These are phyloP conservation scores for Anhinga anhinga DNA, from an alignment of 2,113 vertebrate species.

Conservation along the genomic window DNA sequence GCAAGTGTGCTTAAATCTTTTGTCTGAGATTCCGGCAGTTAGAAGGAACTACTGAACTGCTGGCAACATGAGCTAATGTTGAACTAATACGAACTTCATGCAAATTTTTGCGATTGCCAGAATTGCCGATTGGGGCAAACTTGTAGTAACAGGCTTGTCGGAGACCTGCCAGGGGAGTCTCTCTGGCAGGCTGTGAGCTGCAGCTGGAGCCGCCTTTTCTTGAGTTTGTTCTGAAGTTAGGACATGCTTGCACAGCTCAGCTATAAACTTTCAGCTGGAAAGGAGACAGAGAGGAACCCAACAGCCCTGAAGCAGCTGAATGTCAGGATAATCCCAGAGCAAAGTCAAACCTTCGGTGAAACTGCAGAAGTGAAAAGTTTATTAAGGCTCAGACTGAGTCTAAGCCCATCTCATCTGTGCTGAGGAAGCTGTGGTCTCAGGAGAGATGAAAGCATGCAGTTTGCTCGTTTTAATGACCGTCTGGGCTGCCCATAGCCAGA, in stretches of 20 bases:
- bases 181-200: neutral
- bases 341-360: neutral
- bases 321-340: neutral
- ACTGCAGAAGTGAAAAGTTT: neutral
- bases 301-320: neutral
- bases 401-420: neutral
- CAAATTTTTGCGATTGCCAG: neutral
- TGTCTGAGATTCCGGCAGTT: neutral
- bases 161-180: slow-evolving; percentile 11
- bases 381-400: neutral
- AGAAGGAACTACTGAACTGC: slow-evolving; percentile 22
- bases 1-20: neutral
- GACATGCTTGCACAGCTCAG: neutral
- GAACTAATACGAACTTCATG: slow-evolving; percentile 48
- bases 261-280: neutral
- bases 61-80: neutral
- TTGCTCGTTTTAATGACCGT: neutral
- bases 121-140: neutral
- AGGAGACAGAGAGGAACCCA: neutral
- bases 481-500: neutral
- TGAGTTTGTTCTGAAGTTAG: neutral
- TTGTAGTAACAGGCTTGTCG: neutral
- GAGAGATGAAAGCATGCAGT: neutral
- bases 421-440: neutral
- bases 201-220: neutral